Evolutionary conservation across 2,888 invertebrate species (phyloP).

Genomic region (Bombyx huttoni): DNA sequence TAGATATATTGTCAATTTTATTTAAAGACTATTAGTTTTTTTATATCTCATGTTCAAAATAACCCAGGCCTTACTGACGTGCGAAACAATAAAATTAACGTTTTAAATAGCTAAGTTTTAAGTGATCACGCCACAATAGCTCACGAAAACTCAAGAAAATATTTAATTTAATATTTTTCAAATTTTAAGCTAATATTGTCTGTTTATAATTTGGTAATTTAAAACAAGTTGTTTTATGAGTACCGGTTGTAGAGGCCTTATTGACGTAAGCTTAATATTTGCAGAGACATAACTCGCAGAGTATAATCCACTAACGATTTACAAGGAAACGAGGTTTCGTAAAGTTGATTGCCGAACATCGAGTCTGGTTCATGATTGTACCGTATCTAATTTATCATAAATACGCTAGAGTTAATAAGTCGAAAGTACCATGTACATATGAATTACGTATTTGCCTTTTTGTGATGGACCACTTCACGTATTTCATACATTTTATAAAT

Average conservation of each 20-base stretch:
- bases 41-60: too few species aligned
- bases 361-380: conserved; percentile 46
- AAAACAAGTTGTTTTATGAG: conserved; percentile 1
- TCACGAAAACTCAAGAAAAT: too few species aligned
- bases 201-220: conserved; percentile 1
- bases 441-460: background rate
- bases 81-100: too few species aligned
- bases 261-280: conserved; percentile 10
- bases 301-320: conserved; percentile 41
- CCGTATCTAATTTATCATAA: conserved; percentile 60
- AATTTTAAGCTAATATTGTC: background rate
- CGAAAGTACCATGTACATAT: background rate
- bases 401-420: conserved; percentile 33
- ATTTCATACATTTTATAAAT: background rate
- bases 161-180: background rate
- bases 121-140: too few species aligned
- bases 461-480: background rate
- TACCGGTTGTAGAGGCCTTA: background rate
- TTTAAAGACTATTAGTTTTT: too few species aligned
- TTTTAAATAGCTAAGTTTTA: too few species aligned
- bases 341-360: conserved; percentile 51
- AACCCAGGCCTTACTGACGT: too few species aligned
- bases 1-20: too few species aligned
- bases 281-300: conserved; percentile 16
- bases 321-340: conserved; percentile 53